Evolutionary conservation across 2,888 invertebrate genomes (phyloP), one percentile per base, ranked within the genome.

Genomic region (Meta bourneti): DNA sequence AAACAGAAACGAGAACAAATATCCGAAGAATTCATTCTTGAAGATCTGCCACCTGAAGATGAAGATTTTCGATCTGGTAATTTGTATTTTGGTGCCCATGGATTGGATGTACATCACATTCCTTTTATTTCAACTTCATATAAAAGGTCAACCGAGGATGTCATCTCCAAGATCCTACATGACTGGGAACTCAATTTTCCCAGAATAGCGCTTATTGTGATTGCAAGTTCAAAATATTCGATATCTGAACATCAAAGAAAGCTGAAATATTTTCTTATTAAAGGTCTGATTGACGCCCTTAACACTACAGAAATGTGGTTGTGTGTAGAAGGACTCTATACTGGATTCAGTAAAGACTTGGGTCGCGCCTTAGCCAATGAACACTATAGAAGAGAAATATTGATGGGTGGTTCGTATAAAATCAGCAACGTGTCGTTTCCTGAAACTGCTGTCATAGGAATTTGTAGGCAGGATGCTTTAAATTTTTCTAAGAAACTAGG

Each of bases 221-320:
- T 86, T 19, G 51, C 81, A n/a, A 52, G 69, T 52, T 52, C 75
- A 13, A 69, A 34, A 48, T 70, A 71, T 19, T 61, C 61, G 8
- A 9, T 69, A 6, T 52, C 52, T n/a, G 80, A 84, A 13, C 16
- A 78, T 7, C 61, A 78, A 34, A 52, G 78, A 19, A 48, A 78
- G 7, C n/a, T 77, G 6, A 77, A 70, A 16, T 19, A 11, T 49
- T 34, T 79, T 11, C 69, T 86, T 13, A 84, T 86, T 13, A 81
- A 85, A 81, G 90, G 90, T 0, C 16, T 90, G 20, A 52, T 90
- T 7, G 61, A 72, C 75, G 85, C 86, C 7, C 16, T 86, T 1
- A 86, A 86, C 7, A 86, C 90, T 6, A 90, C 86, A 49, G 90
- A 90, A 49, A 86, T 86, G 86, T 90, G 90, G 90, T n/a, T 90